Percentiles rank a stretch among this genome's conserved stretches.
Evolutionary conservation across 2,888 invertebrate species (phyloP).

Genomic region (Orthosia gothica): DNA sequence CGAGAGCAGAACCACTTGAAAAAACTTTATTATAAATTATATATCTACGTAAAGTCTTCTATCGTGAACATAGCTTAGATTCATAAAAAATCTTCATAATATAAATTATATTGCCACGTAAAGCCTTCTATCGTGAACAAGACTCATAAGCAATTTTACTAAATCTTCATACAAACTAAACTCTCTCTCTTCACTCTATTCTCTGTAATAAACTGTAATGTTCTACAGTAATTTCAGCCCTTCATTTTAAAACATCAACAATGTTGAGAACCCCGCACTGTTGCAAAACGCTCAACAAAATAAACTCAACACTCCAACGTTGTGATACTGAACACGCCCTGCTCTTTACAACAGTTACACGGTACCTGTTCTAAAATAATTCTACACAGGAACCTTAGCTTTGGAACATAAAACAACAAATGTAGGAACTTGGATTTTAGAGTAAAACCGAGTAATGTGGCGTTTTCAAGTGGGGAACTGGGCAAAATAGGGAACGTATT

Average conservation of each 20-base stretch:
- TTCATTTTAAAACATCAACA: slow-evolving; percentile 13
- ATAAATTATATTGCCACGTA: too few species aligned
- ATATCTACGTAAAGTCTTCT: too few species aligned
- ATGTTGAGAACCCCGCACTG: background rate
- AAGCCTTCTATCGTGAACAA: too few species aligned
- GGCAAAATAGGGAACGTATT: slow-evolving; percentile 61
- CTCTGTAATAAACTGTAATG: too few species aligned
- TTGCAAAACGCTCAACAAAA: slow-evolving; percentile 3
- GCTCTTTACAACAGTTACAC: slow-evolving; percentile 24
- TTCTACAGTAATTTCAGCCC: background rate
- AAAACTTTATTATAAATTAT: too few species aligned
- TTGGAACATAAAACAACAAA: slow-evolving; percentile 56
- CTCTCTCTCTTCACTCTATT: too few species aligned
- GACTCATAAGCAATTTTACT: too few species aligned
- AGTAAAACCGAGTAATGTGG: slow-evolving; percentile 57
- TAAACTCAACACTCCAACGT: slow-evolving; percentile 29
- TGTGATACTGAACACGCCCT: slow-evolving; percentile 36
- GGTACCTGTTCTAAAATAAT: slow-evolving; percentile 55
- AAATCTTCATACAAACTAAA: too few species aligned
- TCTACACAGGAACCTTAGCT: slow-evolving; percentile 40
- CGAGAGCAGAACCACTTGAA: too few species aligned
- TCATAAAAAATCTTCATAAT: too few species aligned
- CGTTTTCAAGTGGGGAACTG: slow-evolving; percentile 50
- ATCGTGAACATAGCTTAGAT: too few species aligned
- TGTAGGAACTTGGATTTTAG: slow-evolving; percentile 60